A percentile compares a stretch with the other conserved stretches of the same genome.
Conservation (phyloP, 2,113 vertebrate genomes). For the Rhinopomastus cyanomelas region DNA sequence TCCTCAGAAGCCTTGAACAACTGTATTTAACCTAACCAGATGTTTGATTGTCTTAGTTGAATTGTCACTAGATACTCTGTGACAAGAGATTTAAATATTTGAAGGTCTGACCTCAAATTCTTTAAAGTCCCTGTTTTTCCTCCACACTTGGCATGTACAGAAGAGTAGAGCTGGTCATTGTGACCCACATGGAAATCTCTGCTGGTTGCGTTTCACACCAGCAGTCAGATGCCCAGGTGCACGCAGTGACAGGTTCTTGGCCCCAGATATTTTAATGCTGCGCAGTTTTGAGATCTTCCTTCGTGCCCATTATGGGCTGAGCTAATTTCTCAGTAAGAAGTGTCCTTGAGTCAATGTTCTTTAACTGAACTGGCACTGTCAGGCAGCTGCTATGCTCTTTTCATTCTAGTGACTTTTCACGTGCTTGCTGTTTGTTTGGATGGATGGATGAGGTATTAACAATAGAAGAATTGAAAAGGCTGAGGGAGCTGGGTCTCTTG, state of each 20-base stretch:
- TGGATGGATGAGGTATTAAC: background rate
- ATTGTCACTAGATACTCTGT: background rate
- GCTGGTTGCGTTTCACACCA: slow-evolving; percentile 26
- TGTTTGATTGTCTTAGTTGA: slow-evolving; percentile 3
- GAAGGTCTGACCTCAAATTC: background rate
- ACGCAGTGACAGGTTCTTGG: background rate
- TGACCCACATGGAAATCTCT: background rate
- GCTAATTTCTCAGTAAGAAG: background rate
- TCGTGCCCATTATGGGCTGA: background rate
- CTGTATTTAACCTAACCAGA: slow-evolving; percentile 15
- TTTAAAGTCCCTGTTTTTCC: slow-evolving; percentile 6
- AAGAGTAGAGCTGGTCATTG: background rate
- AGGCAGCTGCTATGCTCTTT: background rate
- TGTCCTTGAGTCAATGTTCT: background rate
- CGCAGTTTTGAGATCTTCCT: background rate
- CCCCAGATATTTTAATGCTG: slow-evolving; percentile 23
- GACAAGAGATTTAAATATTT: background rate
- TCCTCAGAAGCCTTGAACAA: background rate
- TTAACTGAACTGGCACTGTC: background rate
- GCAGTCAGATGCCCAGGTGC: background rate
- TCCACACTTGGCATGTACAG: background rate
- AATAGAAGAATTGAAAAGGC: too few relatives aligned
- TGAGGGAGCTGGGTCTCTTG: too few relatives aligned
- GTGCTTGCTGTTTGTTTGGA: background rate
- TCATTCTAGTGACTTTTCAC: background rate